Conservation (phyloP, 1,140 invertebrate species). For the Lepidurus arcticus region DNA sequence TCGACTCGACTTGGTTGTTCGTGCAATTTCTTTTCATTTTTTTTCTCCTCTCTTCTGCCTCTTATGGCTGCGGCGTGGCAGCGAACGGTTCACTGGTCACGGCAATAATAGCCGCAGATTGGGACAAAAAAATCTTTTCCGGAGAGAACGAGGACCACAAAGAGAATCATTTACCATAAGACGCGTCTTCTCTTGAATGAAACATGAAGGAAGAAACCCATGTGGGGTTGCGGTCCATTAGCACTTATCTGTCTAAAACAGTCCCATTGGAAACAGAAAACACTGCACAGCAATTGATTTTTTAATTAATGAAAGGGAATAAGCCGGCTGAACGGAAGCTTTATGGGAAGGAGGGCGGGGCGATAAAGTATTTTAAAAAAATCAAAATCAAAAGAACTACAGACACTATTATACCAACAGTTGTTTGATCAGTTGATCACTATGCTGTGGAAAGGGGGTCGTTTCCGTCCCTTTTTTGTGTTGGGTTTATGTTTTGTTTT, state of each 20-base stretch:
- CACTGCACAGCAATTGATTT: not conserved
- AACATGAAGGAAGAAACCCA: not conserved
- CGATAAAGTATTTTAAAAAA: not conserved
- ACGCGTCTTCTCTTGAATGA: slow-evolving; percentile 1
- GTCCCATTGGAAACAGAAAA: slow-evolving; percentile 14
- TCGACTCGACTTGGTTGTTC: not conserved
- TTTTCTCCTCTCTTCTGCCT: not conserved
- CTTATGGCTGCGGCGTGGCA: not conserved
- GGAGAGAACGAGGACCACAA: not conserved
- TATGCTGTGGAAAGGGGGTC: not conserved
- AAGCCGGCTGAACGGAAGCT: not conserved
- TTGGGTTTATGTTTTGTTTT: not conserved
- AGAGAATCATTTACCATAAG: not conserved
- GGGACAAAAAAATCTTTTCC: not conserved
- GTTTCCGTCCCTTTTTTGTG: not conserved
- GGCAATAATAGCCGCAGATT: not conserved
- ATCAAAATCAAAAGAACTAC: not conserved
- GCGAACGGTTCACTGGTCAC: slow-evolving; percentile 1
- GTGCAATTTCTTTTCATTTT: not conserved
- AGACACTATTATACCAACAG: not conserved
- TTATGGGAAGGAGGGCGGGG: not conserved
- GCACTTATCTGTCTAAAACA: slow-evolving; percentile 19
- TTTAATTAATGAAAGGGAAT: not conserved
- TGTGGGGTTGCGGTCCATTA: slow-evolving; percentile 1
- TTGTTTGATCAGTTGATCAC: not conserved